These are phyloP conservation scores for Physeter macrocephalus DNA, from an alignment of 2,113 vertebrate species.

Conservation along the genomic window DNA sequence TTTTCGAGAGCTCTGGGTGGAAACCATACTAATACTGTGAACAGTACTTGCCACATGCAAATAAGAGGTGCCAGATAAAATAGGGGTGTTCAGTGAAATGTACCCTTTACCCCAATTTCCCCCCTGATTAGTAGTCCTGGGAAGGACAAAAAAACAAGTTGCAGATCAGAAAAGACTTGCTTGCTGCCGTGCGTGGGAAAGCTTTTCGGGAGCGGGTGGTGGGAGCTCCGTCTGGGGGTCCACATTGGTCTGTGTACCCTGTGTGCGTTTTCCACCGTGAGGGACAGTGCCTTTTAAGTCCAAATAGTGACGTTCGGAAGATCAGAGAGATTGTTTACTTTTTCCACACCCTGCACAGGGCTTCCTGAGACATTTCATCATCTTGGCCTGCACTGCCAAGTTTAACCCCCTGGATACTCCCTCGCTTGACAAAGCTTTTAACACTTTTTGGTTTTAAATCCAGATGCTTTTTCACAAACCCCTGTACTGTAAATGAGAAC, in stretches of 20 bases:
- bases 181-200: rapidly evolving
- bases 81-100: neutral
- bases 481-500: neutral
- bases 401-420: slow-evolving; percentile 57
- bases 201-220: neutral
- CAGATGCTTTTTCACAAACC: slow-evolving; percentile 46
- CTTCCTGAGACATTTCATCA: slow-evolving; percentile 29
- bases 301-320: neutral
- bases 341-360: slow-evolving; percentile 37
- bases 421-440: slow-evolving; percentile 61
- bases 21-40: neutral
- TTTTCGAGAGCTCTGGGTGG: neutral
- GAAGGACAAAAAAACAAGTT: neutral
- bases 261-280: neutral
- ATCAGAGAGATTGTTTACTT: slow-evolving; percentile 28
- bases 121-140: neutral
- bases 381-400: slow-evolving; percentile 43
- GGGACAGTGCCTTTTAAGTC: slow-evolving; percentile 44
- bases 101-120: neutral
- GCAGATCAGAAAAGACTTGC: neutral
- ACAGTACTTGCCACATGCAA: neutral
- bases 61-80: neutral
- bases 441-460: slow-evolving; percentile 47
- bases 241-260: neutral
- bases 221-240: neutral